Evolutionary conservation across 1,140 invertebrate species (phyloP), one percentile per base, ranked within the genome.

Genomic region (Aphis gossypii): DNA sequence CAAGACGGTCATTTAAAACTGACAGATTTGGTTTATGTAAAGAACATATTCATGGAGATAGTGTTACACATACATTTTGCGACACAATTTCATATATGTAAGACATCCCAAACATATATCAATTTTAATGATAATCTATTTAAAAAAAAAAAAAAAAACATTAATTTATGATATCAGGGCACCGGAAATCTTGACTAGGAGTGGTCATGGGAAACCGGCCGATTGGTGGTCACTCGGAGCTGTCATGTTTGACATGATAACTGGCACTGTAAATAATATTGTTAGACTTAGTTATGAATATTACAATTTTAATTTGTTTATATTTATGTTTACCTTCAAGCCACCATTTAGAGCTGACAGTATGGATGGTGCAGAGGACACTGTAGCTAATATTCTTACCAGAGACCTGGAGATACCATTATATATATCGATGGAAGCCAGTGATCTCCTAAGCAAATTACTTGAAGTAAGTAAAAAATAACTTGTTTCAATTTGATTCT

Each of bases 221-320:
- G 99, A 99, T 96, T 99, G 99, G 99, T 99, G 99, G 99, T 99
- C 98, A 95, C 96, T 99, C 92, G 99, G 99, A 94, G 99, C 99
- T 94, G 96, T 99, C n/a, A 98, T 99, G 97, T 99, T 98, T 95
- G 99, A 99, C 95, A 99, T 99, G 99, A 96, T n/a, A n/a, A n/a
- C n/a, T n/a, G n/a, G n/a, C n/a, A n/a, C n/a, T n/a, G n/a, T n/a
- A n/a, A n/a, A n/a, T 97, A 94, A 87, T 84, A 25, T 44, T 90
- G 1, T 92, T 83, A 83, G 1, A 92, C 94, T 46, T 88, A n/a
- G n/a, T n/a, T n/a, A n/a, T n/a, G n/a, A n/a, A n/a, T n/a, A n/a
- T n/a, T n/a, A n/a, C n/a, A n/a, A n/a, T n/a, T n/a, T n/a, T n/a
- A n/a, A n/a, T n/a, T n/a, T n/a, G n/a, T n/a, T n/a, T n/a, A n/a